Percentiles rank a stretch among this genome's conserved stretches.
phyloP scores from a whole-genome alignment of 2,797 vertebrate genomes.

The Rhinichthys osculus region DNA sequence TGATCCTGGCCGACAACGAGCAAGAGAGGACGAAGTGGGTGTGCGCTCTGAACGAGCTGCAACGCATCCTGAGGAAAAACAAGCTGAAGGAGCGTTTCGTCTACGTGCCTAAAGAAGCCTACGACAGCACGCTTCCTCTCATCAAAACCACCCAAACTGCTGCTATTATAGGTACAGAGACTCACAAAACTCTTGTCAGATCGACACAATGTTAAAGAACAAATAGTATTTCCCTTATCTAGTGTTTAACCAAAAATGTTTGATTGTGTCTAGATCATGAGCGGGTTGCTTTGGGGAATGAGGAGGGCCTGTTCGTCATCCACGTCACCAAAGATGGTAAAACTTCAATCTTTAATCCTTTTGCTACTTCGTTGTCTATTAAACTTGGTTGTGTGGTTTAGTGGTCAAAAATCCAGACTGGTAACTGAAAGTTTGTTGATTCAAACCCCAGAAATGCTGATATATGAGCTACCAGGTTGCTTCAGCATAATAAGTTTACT shows the following conservation, averaged over 20 bases:
- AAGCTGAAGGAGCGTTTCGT: slow-evolving; percentile 98
- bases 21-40: slow-evolving; percentile 97
- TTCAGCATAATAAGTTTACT: neutral
- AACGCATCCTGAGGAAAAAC: slow-evolving; percentile 96
- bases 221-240: neutral
- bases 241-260: neutral
- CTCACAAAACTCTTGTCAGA: neutral
- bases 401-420: neutral
- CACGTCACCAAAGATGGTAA: slow-evolving; percentile 99
- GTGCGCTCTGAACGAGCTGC: slow-evolving; percentile 91
- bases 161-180: slow-evolving; percentile 68
- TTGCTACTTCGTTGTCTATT: neutral
- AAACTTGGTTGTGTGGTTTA: neutral
- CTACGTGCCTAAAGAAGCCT: slow-evolving; percentile 96
- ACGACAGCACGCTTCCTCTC: slow-evolving; percentile 96
- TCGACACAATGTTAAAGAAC: neutral
- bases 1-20: slow-evolving; percentile 94
- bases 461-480: neutral
- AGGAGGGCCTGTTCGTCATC: slow-evolving; percentile 96
- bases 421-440: neutral
- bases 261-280: slow-evolving; percentile 88
- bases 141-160: slow-evolving; percentile 99
- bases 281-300: slow-evolving; percentile 95
- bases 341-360: slow-evolving; percentile 43
- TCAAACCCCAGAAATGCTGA: neutral